These are phyloP conservation scores for Caenorhabditis brenneri DNA, from an alignment of 1,140 invertebrate species.

Conservation along the genomic window DNA sequence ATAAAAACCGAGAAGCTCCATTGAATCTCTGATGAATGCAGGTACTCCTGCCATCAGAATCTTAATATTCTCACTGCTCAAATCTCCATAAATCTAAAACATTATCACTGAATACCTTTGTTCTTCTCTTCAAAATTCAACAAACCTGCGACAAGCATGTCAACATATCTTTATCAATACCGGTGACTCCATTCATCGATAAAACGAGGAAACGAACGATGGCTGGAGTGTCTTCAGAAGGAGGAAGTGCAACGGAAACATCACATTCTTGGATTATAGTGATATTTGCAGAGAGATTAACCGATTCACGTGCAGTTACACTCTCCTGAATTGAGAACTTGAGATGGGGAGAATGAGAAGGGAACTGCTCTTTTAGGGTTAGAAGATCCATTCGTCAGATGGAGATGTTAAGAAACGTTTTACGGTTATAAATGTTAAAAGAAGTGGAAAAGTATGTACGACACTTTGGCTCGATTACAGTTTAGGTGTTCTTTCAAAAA, in stretches of 20 bases:
- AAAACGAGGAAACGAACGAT: conserved; percentile 23
- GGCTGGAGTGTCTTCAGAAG: conserved; percentile 7
- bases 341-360: not conserved
- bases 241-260: not conserved
- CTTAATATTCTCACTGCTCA: conserved; percentile 23
- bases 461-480: too few species aligned
- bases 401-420: not conserved
- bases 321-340: conserved; percentile 27
- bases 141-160: conserved; percentile 3
- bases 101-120: too few species aligned
- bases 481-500: too few species aligned
- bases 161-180: conserved; percentile 22
- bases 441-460: too few species aligned
- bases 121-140: too few species aligned
- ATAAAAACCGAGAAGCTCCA: conserved; percentile 18
- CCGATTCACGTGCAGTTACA: not conserved
- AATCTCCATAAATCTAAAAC: not conserved
- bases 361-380: not conserved
- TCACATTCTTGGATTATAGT: conserved; percentile 26
- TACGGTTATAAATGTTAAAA: too few species aligned
- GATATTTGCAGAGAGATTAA: conserved; percentile 4
- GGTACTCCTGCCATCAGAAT: conserved; percentile 10
- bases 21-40: not conserved
- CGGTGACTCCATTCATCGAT: conserved; percentile 26
- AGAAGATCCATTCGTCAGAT: not conserved